Conservation (phyloP, 2,888 invertebrate species). For the Hanleya hanleyi region DNA sequence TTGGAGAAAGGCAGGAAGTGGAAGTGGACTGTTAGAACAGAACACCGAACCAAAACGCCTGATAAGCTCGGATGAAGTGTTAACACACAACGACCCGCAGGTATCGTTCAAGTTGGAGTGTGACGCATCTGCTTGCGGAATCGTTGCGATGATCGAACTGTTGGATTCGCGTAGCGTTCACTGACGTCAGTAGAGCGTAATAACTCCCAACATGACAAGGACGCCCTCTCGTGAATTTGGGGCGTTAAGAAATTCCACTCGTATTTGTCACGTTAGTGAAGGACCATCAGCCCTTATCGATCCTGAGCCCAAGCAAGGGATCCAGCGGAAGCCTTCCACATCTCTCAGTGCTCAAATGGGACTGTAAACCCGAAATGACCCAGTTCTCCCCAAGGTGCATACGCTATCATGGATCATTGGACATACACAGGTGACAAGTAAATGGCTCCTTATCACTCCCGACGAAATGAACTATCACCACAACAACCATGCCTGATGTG, state of each 20-base stretch:
- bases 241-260: conserved; percentile 14
- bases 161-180: conserved; percentile 34
- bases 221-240: conserved; percentile 55
- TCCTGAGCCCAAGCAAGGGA: conserved; percentile 8
- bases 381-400: not conserved
- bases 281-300: conserved; percentile 19
- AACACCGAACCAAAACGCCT: not conserved
- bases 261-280: conserved; percentile 38
- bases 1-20: conserved; percentile 5
- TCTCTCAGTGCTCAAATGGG: not conserved
- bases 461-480: conserved; percentile 1
- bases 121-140: conserved; percentile 23
- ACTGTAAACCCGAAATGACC: not conserved
- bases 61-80: conserved; percentile 7
- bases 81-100: conserved; percentile 15
- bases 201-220: conserved; percentile 70
- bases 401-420: not conserved
- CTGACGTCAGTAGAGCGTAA: conserved; percentile 32
- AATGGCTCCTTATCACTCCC: not conserved
- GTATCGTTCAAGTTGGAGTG: not conserved
- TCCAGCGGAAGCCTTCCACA: conserved; percentile 30
- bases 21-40: conserved; percentile 10
- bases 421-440: not conserved
- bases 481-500: not conserved
- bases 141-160: conserved; percentile 15